Percentiles rank a stretch among this genome's conserved stretches.
Conservation (phyloP, 2,113 vertebrate genomes). For the Callorhinus ursinus region DNA sequence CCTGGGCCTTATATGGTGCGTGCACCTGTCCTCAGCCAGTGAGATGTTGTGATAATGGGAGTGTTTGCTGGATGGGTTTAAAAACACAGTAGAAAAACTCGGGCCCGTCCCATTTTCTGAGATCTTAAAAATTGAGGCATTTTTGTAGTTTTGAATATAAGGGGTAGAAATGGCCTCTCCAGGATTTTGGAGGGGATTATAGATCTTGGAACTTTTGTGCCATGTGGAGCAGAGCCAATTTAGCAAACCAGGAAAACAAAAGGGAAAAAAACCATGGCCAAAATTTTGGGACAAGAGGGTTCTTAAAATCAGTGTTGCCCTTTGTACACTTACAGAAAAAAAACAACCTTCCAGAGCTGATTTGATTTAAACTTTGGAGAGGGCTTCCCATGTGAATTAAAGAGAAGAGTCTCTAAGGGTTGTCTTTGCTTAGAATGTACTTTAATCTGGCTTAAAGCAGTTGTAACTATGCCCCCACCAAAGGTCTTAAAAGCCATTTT, state of each 20-base stretch:
- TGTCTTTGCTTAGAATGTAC: background rate
- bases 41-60: background rate
- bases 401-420: slow-evolving; percentile 1
- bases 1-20: background rate
- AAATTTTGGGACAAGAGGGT: slow-evolving; percentile 16
- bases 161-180: background rate
- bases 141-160: slow-evolving; percentile 35
- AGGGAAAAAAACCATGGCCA: background rate
- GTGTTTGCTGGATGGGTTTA: slow-evolving; percentile 58
- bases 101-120: background rate
- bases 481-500: slow-evolving; percentile 57
- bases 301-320: slow-evolving; percentile 48
- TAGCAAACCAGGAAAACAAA: background rate
- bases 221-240: background rate
- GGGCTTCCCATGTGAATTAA: background rate
- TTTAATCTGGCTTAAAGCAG: background rate
- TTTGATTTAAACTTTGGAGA: background rate
- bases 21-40: background rate
- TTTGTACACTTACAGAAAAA: background rate
- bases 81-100: slow-evolving; percentile 30
- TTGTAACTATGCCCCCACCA: background rate
- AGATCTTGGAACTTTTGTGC: background rate
- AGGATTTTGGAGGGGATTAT: background rate
- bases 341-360: background rate
- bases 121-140: slow-evolving; percentile 58